Evolutionary conservation across 2,888 invertebrate genomes (phyloP), one percentile per base, ranked within the genome.

Genomic region (Helleia helle): DNA sequence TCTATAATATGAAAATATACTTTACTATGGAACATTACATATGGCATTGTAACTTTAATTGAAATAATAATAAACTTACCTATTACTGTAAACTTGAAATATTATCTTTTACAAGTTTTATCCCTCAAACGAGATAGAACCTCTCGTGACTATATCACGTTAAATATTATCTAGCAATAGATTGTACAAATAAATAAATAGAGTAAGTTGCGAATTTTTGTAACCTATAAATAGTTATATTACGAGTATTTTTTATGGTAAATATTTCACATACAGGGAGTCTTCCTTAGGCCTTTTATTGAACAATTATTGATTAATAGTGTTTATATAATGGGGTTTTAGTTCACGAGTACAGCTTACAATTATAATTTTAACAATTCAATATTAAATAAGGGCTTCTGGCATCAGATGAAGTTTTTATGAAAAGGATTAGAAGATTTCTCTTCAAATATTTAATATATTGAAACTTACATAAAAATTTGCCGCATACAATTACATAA

Each of bases 1-100:
- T 12, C 9, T 34, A 34, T 34, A 34, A 34, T 34, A 34, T 34
- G 18, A 34, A 34, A 34, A 34, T 34, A 34, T 34, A 34, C 34
- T 34, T 34, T 34, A 12, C 6, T 18, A 18, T 11, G 34, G 34
- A 34, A 34, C 34, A 34, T 34, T 34, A 18, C 34, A 34, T 34
- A 34, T 34, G 34, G 34, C 34, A 34, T 34, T 30, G 30, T 30
- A 18, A 34, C 22, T 34, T 34, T 34, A 22, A 18, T 34, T 18
- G 11, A 31, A 31, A 31, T 11, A 12, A 34, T 18, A 34, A 34
- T 31, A 31, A 31, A 31, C 31, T 11, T 18, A 34, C 3, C 22
- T 18, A 22, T 18, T 18, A 34, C 34, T 5, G 12, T 34, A 34
- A 22, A 34, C 2, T 4, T 11, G 9, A 30, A 30, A 15, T 4